Percentiles rank a stretch among this genome's conserved stretches.
These are phyloP conservation scores for Salmo trutta DNA, from an alignment of 2,797 vertebrate genomes.

Conservation along the genomic window DNA sequence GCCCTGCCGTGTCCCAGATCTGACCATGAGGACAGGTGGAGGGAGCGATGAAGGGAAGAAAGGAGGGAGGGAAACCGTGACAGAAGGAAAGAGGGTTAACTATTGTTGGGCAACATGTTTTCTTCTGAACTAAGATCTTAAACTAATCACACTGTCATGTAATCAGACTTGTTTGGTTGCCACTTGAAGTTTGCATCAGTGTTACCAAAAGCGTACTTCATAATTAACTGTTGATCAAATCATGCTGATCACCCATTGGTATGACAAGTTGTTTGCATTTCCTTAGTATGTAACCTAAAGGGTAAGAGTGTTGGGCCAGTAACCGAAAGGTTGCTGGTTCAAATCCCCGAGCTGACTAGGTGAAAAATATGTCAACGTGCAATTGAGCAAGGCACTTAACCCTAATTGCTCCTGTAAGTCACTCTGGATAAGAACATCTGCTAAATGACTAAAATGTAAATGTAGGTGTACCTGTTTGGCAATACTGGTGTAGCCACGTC, in stretches of 20 bases:
- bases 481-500: too few species aligned
- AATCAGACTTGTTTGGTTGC: background rate
- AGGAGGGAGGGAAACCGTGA: slow-evolving; percentile 22
- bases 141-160: background rate
- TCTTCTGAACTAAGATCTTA: background rate
- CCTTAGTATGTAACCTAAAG: background rate
- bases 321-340: too few species aligned
- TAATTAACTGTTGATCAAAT: background rate
- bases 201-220: background rate
- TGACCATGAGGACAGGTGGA: slow-evolving; percentile 37
- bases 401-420: too few species aligned
- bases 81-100: too few species aligned
- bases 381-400: too few species aligned
- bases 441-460: too few species aligned
- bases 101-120: background rate
- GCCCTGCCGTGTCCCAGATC: slow-evolving; percentile 96
- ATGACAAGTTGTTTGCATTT: background rate
- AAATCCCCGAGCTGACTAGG: too few species aligned
- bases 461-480: background rate
- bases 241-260: too few species aligned
- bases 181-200: background rate
- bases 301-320: too few species aligned
- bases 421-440: too few species aligned
- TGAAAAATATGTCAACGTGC: too few species aligned
- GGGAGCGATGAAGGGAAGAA: background rate